Percentiles rank a stretch among this genome's conserved stretches.
These are phyloP conservation scores for Ceyx cyanopectus DNA, from an alignment of 2,113 vertebrate species.

Conservation along the genomic window DNA sequence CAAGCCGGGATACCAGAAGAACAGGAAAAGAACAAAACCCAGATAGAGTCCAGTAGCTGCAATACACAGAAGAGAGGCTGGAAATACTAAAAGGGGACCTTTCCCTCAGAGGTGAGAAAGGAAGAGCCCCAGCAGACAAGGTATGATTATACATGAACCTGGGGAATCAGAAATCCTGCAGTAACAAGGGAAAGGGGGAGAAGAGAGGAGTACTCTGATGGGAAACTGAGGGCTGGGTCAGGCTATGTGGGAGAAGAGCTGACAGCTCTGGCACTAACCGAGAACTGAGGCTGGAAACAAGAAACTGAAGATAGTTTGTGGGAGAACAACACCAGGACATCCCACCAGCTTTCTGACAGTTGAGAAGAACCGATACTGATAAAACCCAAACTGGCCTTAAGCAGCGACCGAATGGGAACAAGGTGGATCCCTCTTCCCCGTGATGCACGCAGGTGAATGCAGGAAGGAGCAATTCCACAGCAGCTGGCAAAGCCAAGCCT, in stretches of 20 bases:
- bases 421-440: neutral
- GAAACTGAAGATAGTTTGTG: neutral
- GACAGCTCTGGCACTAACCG: neutral
- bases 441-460: neutral
- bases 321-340: neutral
- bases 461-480: neutral
- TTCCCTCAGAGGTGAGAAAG: neutral
- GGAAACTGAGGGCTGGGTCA: neutral
- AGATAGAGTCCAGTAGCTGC: neutral
- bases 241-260: neutral
- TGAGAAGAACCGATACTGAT: neutral
- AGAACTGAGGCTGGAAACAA: neutral
- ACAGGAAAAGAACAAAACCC: constrained; percentile 22
- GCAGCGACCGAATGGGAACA: neutral
- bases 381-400: neutral
- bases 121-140: constrained; percentile 10
- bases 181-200: neutral
- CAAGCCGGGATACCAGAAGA: constrained; percentile 36
- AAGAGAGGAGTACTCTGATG: neutral
- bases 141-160: constrained; percentile 17
- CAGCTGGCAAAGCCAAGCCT: neutral
- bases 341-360: neutral
- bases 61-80: neutral
- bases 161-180: neutral
- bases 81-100: neutral